Evolutionary conservation across 2,888 invertebrate genomes (phyloP).

Genomic region (Hyposoter dolosus): DNA sequence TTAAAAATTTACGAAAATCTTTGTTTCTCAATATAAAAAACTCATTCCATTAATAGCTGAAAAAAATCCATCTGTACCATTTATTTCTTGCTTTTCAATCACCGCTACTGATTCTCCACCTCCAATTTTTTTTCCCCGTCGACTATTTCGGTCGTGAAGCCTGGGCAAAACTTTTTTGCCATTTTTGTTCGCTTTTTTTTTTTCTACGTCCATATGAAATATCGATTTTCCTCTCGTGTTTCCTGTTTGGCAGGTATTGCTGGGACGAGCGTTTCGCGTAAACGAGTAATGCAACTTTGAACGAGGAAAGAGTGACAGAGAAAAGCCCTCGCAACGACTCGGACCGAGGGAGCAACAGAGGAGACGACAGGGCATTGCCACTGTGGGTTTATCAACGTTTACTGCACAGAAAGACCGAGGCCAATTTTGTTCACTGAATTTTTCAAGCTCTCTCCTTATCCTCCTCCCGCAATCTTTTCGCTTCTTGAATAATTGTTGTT

Average conservation of each 20-base stretch:
- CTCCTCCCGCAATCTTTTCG: neutral
- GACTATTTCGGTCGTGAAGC: slow-evolving; percentile 10
- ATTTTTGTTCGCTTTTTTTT: neutral
- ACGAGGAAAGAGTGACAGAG: slow-evolving; percentile 4
- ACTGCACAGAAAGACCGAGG: slow-evolving; percentile 9
- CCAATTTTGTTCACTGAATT: slow-evolving; percentile 55
- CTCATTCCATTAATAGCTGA: slow-evolving; percentile 50
- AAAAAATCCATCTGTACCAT: slow-evolving; percentile 31
- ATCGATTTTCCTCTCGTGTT: slow-evolving; percentile 61
- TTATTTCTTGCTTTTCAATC: slow-evolving; percentile 47
- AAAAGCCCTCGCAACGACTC: neutral
- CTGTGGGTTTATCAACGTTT: slow-evolving; percentile 19
- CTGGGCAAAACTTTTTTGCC: neutral
- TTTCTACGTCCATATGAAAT: slow-evolving; percentile 49
- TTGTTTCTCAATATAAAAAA: slow-evolving; percentile 9
- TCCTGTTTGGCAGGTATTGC: slow-evolving; percentile 59
- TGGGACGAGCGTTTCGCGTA: slow-evolving; percentile 34
- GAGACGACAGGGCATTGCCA: slow-evolving; percentile 15
- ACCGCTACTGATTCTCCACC: neutral
- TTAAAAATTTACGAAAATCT: slow-evolving; percentile 13
- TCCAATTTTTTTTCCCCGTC: neutral
- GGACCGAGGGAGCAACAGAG: neutral
- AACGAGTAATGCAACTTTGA: slow-evolving; percentile 60
- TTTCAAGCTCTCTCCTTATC: slow-evolving; percentile 9
- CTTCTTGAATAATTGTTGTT: slow-evolving; percentile 44